phyloP scores from a whole-genome alignment of 2,888 invertebrate genomes.

The Pristionchus maxplancki region DNA sequence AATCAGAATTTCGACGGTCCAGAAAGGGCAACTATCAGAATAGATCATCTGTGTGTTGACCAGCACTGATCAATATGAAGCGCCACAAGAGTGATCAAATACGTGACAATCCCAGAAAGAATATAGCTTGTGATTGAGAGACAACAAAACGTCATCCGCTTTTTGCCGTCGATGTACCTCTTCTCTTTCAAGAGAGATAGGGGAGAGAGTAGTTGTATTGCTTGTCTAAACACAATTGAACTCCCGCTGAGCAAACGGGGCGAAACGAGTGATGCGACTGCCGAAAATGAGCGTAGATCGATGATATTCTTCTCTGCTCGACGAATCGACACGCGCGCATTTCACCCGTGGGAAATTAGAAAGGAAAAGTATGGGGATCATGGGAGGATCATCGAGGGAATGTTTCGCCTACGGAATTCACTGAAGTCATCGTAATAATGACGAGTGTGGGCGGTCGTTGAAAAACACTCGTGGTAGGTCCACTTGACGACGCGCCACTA shows the following conservation, averaged over 20 bases:
- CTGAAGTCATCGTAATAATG: too few species aligned
- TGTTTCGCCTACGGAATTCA: too few species aligned
- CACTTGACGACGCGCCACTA: not conserved
- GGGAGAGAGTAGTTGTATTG: not conserved
- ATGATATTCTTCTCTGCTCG: not conserved
- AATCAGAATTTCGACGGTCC: not conserved
- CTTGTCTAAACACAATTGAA: constrained; percentile 32
- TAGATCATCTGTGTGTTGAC: too few species aligned
- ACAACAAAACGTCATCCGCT: not conserved
- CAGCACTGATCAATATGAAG: too few species aligned
- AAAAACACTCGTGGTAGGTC: not conserved
- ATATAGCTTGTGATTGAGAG: too few species aligned
- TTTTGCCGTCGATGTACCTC: not conserved
- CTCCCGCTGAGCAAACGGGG: not conserved
- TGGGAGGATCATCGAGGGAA: not conserved
- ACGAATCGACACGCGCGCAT: not conserved
- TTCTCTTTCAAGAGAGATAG: not conserved
- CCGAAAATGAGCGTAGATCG: not conserved
- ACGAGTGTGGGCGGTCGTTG: too few species aligned
- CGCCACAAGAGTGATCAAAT: not conserved
- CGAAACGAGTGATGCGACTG: not conserved
- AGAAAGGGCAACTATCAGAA: not conserved
- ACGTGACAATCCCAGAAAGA: not conserved
- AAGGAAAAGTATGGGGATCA: not conserved
- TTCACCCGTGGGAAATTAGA: constrained; percentile 19